Percentiles rank a stretch among this genome's conserved stretches.
phyloP scores from a whole-genome alignment of 1,140 invertebrate species.

The Drosophila triauraria region DNA sequence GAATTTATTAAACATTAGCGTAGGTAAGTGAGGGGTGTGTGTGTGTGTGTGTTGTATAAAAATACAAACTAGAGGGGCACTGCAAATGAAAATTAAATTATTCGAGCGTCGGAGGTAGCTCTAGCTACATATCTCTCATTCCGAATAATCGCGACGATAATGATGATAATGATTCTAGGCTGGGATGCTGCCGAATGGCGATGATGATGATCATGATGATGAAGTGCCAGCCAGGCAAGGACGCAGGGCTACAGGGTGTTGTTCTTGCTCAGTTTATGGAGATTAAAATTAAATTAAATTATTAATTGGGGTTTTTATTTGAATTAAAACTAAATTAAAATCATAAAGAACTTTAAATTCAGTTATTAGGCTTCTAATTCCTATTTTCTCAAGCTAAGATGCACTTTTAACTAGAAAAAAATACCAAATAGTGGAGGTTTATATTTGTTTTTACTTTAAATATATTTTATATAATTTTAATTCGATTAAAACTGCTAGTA shows the following conservation, averaged over 20 bases:
- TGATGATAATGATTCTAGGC: conserved; percentile 35
- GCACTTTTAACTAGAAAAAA: too few species aligned
- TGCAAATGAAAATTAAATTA: conserved; percentile 62
- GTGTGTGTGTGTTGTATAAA: conserved; percentile 6
- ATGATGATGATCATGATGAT: conserved; percentile 20
- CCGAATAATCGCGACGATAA: conserved; percentile 28
- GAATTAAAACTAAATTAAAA: too few species aligned
- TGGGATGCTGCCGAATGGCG: conserved; percentile 22
- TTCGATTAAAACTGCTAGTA: not conserved
- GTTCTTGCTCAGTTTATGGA: too few species aligned
- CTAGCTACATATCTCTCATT: conserved; percentile 3
- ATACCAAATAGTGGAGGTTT: too few species aligned
- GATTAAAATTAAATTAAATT: not conserved
- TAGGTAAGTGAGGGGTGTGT: conserved; percentile 61
- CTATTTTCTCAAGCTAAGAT: too few species aligned
- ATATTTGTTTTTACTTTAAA: too few species aligned
- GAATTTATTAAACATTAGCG: conserved; percentile 79
- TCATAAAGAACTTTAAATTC: not conserved
- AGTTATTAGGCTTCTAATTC: too few species aligned
- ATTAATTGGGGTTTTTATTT: not conserved
- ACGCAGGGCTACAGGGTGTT: conserved; percentile 56
- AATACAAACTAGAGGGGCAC: conserved; percentile 11
- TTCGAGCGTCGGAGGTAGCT: conserved; percentile 10
- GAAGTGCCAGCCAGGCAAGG: conserved; percentile 64
- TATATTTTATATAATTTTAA: not conserved